phyloP scores from a whole-genome alignment of 2,113 vertebrate species.

The Alethe diademata region DNA sequence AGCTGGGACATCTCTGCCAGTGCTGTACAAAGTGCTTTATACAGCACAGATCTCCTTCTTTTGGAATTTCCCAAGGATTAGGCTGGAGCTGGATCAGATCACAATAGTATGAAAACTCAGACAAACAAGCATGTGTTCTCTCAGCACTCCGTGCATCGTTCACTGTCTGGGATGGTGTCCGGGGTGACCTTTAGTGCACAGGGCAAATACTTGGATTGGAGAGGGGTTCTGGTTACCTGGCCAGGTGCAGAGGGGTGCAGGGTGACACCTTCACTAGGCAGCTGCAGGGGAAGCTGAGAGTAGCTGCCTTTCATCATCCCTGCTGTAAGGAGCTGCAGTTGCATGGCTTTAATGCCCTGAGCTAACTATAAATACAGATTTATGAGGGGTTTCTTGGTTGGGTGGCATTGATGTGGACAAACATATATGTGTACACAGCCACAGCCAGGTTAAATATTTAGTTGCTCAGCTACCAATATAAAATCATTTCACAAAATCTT shows the following conservation, averaged over 20 bases:
- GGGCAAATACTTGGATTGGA: slow-evolving; percentile 44
- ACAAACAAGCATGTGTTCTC: neutral
- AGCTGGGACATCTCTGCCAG: neutral
- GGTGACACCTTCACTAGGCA: neutral
- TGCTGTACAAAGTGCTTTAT: neutral
- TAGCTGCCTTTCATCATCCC: neutral
- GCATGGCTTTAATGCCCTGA: neutral
- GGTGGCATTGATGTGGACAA: neutral
- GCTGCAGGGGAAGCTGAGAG: neutral
- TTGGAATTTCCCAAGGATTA: neutral
- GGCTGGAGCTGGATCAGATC: neutral
- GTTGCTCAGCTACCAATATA: neutral
- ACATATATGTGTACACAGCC: neutral
- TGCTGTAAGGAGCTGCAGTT: neutral
- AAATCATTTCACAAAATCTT: neutral
- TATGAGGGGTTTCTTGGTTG: neutral
- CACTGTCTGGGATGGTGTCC: neutral
- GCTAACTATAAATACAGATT: neutral
- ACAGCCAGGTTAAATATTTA: neutral
- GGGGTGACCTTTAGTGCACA: slow-evolving; percentile 25
- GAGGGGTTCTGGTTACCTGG: neutral
- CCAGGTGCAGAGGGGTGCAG: slow-evolving; percentile 1
- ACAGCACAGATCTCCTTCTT: neutral
- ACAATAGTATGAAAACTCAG: neutral
- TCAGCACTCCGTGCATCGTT: accelerated